Evolutionary conservation across 2,797 vertebrate genomes (phyloP).

Genomic region (Hemitrygon akajei): DNA sequence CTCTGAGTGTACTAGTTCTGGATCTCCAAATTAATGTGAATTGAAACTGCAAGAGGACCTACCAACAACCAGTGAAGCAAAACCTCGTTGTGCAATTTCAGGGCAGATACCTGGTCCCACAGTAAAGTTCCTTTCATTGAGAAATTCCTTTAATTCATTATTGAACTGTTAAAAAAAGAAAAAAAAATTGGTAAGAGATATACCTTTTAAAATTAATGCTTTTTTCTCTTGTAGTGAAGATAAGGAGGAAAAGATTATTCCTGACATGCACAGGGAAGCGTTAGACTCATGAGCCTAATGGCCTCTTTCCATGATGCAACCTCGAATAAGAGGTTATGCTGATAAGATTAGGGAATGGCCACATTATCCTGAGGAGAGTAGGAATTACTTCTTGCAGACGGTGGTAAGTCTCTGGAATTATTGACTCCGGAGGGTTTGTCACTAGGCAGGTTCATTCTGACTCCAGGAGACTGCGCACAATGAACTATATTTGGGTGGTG

Average conservation of each 20-base stretch:
- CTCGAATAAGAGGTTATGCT: too few species aligned
- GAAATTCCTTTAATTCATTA: background rate
- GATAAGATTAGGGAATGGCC: too few species aligned
- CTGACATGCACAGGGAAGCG: background rate
- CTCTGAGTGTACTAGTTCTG: background rate
- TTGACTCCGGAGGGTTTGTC: background rate
- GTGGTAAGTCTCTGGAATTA: too few species aligned
- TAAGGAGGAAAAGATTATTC: background rate
- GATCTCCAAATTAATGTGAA: too few species aligned
- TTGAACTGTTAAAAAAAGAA: background rate
- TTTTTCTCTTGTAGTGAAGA: background rate
- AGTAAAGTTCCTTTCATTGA: background rate
- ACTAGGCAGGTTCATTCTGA: too few species aligned
- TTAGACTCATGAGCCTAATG: too few species aligned
- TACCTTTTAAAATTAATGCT: background rate
- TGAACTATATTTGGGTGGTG: background rate
- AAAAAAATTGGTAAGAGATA: too few species aligned
- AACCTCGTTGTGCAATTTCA: too few species aligned
- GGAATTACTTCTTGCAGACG: too few species aligned
- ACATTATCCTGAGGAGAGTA: too few species aligned
- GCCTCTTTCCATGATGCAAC: too few species aligned
- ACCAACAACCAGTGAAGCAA: constrained; percentile 5
- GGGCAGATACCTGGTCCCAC: background rate
- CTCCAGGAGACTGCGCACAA: background rate
- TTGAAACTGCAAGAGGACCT: background rate